phyloP scores from a whole-genome alignment of 2,888 invertebrate species.

The Petrophora chlorosata region DNA sequence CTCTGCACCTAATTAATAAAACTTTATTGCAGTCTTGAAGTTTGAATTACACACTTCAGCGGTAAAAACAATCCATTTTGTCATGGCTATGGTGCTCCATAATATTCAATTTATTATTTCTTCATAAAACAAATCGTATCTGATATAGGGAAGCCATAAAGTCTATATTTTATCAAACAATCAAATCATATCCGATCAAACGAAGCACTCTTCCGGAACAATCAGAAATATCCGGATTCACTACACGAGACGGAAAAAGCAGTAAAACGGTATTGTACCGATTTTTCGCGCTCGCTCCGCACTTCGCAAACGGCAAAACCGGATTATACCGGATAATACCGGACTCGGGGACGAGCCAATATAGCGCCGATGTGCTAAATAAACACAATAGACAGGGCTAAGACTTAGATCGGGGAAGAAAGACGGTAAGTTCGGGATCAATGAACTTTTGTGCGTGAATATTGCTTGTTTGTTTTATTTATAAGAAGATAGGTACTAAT shows the following conservation, averaged over 20 bases:
- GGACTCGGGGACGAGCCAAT: conserved; percentile 27
- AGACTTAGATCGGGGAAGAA: conserved; percentile 4
- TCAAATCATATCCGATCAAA: background rate
- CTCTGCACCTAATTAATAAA: too few species aligned
- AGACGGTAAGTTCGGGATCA: background rate
- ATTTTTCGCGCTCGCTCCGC: conserved; percentile 10
- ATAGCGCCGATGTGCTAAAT: conserved; percentile 31
- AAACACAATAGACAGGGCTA: conserved; percentile 16
- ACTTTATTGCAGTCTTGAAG: too few species aligned
- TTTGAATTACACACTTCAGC: too few species aligned
- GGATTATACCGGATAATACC: conserved; percentile 35
- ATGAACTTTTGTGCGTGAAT: background rate
- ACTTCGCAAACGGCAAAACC: conserved; percentile 22
- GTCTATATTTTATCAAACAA: background rate
- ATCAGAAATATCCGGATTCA: background rate
- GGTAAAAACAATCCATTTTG: too few species aligned
- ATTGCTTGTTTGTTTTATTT: too few species aligned
- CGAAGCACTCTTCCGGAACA: background rate
- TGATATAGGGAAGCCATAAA: too few species aligned
- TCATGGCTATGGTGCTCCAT: too few species aligned
- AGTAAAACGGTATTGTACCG: background rate
- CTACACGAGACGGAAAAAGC: background rate
- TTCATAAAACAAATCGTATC: too few species aligned
- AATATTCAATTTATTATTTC: too few species aligned
- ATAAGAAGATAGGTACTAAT: too few species aligned